Evolutionary conservation across 2,797 vertebrate genomes (phyloP), one percentile per base, ranked within the genome.

Genomic region (Gallinago solitaria): DNA sequence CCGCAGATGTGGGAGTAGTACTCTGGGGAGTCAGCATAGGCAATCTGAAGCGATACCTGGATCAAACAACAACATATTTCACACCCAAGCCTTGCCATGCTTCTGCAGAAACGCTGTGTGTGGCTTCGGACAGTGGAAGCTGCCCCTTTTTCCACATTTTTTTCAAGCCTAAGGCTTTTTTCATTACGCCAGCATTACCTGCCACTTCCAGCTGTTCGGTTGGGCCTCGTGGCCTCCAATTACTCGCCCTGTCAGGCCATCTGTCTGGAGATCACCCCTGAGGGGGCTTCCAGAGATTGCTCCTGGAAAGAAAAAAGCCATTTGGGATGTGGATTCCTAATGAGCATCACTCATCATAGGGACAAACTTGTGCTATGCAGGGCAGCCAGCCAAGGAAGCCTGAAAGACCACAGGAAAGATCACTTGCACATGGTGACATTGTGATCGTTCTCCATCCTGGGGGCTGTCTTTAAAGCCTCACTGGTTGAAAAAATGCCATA

Each of bases 131-230:
- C 21, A 41, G 23, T 3, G 9, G 24, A 57, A 59, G 27, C 5
- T 89, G 12, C 12, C 9, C 4, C 68, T 83, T 63, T 59, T n/a
- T 51, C 33, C 13, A 21, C 9, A 3, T 4, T n/a, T 57, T 33
- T 33, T 54, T 9, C 27, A 68, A 80, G 12, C n/a, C 1, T 9
- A 70, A 59, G 18, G 51, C 28, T 53, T 54, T 54, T 32, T 54
- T 30, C 17, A 54, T 54, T 32, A 35, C 17, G 32, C 6, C 37
- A 79, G 32, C 32, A 28, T 41, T 83, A 92, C 93, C 92, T 96
- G 92, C 79, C 95, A 94, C 33, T 91, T 95, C 71, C 95, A 96
- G 74, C 61, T 54, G 59, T 93, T 73, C 17, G 41, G 76, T 6
- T 35, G 2, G 9, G 88, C 70, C 56, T 94, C 47, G 0, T 88